phyloP scores from a whole-genome alignment of 2,113 vertebrate species.

The Aegithalos caudatus region DNA sequence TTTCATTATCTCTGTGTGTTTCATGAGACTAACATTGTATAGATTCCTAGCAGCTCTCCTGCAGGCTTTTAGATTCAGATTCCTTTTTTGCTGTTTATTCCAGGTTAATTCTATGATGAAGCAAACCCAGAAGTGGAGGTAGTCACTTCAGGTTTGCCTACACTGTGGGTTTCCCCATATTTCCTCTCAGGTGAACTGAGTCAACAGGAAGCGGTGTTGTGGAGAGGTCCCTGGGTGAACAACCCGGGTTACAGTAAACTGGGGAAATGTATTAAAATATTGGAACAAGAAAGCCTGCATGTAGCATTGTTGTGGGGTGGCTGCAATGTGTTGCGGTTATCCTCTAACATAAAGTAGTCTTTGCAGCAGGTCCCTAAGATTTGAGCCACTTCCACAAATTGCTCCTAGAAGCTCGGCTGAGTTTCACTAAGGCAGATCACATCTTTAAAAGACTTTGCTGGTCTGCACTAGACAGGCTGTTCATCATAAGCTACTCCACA shows the following conservation, averaged over 20 bases:
- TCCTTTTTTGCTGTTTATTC: neutral
- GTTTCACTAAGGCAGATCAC: neutral
- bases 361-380: neutral
- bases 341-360: neutral
- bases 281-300: neutral
- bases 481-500: neutral
- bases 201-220: neutral
- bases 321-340: neutral
- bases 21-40: neutral
- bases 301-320: neutral
- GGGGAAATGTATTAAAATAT: neutral
- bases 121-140: neutral
- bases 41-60: neutral
- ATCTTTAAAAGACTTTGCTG: neutral
- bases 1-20: fast-evolving
- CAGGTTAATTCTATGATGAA: neutral
- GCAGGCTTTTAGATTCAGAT: neutral
- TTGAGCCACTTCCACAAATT: neutral
- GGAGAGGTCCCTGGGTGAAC: neutral
- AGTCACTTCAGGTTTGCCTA: neutral
- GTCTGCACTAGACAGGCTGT: neutral
- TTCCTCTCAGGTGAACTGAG: neutral
- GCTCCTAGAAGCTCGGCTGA: neutral
- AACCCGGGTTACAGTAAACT: neutral
- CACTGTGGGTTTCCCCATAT: neutral